Conservation (phyloP, 2,797 vertebrate genomes). For the Gymnoscopelus braueri region DNA sequence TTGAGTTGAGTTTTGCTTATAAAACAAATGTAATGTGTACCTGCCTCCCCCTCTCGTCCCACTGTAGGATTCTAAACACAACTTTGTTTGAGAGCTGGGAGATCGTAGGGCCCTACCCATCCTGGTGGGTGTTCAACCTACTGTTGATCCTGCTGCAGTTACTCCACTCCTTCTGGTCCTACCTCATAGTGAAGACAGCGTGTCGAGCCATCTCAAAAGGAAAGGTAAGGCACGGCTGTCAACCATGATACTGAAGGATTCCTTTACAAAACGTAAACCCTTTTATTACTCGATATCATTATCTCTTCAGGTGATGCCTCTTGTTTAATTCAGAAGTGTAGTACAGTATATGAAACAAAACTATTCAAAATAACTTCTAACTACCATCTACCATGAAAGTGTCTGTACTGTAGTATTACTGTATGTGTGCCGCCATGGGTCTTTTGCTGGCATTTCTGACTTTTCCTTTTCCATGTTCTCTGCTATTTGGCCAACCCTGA, state of each 20-base stretch:
- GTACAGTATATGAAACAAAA: neutral
- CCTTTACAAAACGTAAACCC: neutral
- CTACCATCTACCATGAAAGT: neutral
- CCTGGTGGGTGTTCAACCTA: slow-evolving; percentile 94
- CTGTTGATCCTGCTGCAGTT: slow-evolving; percentile 91
- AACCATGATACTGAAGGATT: neutral
- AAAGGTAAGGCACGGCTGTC: slow-evolving; percentile 85
- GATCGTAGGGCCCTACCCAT: slow-evolving; percentile 93
- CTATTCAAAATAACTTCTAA: neutral
- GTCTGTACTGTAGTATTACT: neutral
- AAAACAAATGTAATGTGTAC: too few species aligned
- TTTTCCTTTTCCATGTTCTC: slow-evolving; percentile 75
- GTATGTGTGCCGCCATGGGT: slow-evolving; percentile 1
- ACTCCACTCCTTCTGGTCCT: slow-evolving; percentile 95
- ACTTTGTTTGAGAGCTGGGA: slow-evolving; percentile 97
- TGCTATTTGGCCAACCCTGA: slow-evolving; percentile 78
- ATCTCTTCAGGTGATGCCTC: slow-evolving; percentile 25
- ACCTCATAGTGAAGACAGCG: slow-evolving; percentile 92
- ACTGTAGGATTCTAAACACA: slow-evolving; percentile 92
- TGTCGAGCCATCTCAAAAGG: slow-evolving; percentile 95
- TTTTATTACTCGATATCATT: neutral
- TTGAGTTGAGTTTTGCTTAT: too few species aligned
- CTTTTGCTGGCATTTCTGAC: slow-evolving; percentile 63
- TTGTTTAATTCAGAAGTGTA: slow-evolving; percentile 15
- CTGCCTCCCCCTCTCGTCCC: slow-evolving; percentile 22